Evolutionary conservation across 2,797 vertebrate genomes (phyloP).

Genomic region (Rachycentron canadum): DNA sequence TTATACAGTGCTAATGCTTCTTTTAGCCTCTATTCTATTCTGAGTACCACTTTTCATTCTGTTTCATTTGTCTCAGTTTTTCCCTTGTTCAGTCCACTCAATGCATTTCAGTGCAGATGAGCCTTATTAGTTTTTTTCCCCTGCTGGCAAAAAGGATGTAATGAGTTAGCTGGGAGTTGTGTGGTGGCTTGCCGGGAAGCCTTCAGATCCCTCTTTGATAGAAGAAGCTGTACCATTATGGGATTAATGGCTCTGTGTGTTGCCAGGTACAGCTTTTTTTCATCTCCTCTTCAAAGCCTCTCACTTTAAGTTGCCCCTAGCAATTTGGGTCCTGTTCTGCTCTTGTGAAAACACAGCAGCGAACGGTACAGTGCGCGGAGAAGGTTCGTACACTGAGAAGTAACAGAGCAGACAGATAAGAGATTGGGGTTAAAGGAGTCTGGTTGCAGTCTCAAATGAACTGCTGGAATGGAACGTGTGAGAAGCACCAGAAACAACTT

Average conservation of each 20-base stretch:
- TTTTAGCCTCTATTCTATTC: conserved; percentile 38
- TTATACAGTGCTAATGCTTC: conserved; percentile 12
- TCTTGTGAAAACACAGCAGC: conserved; percentile 69
- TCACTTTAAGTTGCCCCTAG: conserved; percentile 73
- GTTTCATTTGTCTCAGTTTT: conserved; percentile 44
- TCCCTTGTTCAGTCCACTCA: conserved; percentile 45
- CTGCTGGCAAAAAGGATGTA: conserved; percentile 79
- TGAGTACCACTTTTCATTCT: conserved; percentile 35
- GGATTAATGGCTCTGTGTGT: conserved; percentile 78
- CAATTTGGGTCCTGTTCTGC: conserved; percentile 65
- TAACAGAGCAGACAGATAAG: conserved; percentile 71
- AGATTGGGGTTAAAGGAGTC: conserved; percentile 51
- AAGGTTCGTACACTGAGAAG: conserved; percentile 35
- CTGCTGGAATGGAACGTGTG: conserved; percentile 58
- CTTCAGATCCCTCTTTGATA: conserved; percentile 76
- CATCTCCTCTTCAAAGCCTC: conserved; percentile 74
- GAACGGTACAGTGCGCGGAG: conserved; percentile 28
- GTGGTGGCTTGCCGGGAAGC: conserved; percentile 79
- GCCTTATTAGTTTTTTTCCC: conserved; percentile 63
- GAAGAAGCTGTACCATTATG: conserved; percentile 82
- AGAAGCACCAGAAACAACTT: conserved; percentile 47
- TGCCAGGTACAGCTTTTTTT: conserved; percentile 76
- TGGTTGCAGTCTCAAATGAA: conserved; percentile 48
- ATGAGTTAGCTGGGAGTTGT: conserved; percentile 83
- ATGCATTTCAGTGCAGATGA: conserved; percentile 58